These are phyloP conservation scores for Polyploca ridens DNA, from an alignment of 2,888 invertebrate species.

Conservation along the genomic window DNA sequence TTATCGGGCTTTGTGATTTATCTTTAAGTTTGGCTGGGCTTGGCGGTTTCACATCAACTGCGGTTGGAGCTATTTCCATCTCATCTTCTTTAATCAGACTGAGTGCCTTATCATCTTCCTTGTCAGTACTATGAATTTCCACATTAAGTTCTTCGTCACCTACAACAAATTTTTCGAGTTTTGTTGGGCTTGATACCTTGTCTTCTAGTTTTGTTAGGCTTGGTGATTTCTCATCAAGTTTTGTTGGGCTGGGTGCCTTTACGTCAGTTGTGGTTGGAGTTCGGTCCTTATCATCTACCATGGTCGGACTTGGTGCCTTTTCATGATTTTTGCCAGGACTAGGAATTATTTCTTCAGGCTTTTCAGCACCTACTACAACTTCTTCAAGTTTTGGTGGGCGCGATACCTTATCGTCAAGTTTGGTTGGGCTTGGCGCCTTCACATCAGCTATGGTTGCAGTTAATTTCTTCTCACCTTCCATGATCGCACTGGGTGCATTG, in stretches of 20 bases:
- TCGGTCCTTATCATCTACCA: no score
- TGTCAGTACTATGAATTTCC: no score
- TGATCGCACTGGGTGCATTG: conserved; percentile 17
- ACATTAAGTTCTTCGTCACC: no score
- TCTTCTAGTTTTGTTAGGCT: no score
- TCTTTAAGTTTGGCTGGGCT: neutral
- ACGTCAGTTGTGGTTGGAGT: no score
- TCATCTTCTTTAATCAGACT: no score
- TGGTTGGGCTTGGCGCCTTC: conserved; percentile 15
- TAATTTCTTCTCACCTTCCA: conserved; percentile 14
- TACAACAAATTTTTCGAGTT: no score
- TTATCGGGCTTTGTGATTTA: conserved; percentile 8
- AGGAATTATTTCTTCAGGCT: conserved; percentile 11
- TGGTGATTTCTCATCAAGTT: no score
- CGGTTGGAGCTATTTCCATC: neutral
- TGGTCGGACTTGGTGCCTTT: neutral
- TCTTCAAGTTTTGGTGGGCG: conserved; percentile 1
- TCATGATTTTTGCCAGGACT: conserved; percentile 18
- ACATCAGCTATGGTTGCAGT: conserved; percentile 18
- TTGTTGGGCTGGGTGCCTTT: no score
- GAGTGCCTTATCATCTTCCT: no score
- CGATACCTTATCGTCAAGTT: conserved; percentile 7
- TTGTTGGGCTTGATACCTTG: no score
- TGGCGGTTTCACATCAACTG: conserved; percentile 13
- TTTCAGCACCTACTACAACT: neutral